These are phyloP conservation scores for Trogon surrucura DNA, from an alignment of 2,113 vertebrate genomes.

Conservation along the genomic window DNA sequence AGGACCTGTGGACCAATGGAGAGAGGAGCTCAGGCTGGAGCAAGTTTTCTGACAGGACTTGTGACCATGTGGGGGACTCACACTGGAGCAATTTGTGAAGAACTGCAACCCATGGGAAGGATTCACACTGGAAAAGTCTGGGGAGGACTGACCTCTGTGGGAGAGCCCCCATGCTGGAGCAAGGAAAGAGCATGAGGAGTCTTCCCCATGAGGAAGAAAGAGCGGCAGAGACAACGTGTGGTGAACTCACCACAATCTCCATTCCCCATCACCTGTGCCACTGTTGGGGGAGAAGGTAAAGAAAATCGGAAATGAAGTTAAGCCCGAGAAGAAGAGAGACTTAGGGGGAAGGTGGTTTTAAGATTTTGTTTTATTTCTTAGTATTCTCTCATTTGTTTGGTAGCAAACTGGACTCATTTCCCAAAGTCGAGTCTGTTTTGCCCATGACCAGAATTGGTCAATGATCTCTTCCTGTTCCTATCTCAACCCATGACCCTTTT, in stretches of 20 bases:
- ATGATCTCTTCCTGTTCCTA: neutral
- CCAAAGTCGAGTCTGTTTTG: neutral
- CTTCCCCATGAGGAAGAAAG: neutral
- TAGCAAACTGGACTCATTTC: neutral
- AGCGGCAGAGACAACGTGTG: neutral
- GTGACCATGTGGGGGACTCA: neutral
- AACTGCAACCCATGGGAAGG: neutral
- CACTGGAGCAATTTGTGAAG: neutral
- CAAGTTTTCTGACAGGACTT: neutral
- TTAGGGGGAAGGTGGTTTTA: neutral
- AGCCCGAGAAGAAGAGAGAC: neutral
- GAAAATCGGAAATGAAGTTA: neutral
- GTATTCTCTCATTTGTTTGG: neutral
- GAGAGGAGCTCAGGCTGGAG: neutral
- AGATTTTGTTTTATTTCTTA: neutral
- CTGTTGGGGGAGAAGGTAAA: neutral
- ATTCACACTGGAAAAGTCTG: neutral
- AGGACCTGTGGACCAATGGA: neutral
- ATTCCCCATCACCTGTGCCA: neutral
- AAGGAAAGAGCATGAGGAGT: neutral
- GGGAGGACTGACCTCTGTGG: neutral
- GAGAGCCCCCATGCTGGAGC: neutral
- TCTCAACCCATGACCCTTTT: fast-evolving
- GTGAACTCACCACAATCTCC: neutral
- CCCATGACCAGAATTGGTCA: neutral